A percentile compares a stretch with the other conserved stretches of the same genome.
Evolutionary conservation across 2,113 vertebrate genomes (phyloP).

Genomic region (Oreotrochilus melanogaster): DNA sequence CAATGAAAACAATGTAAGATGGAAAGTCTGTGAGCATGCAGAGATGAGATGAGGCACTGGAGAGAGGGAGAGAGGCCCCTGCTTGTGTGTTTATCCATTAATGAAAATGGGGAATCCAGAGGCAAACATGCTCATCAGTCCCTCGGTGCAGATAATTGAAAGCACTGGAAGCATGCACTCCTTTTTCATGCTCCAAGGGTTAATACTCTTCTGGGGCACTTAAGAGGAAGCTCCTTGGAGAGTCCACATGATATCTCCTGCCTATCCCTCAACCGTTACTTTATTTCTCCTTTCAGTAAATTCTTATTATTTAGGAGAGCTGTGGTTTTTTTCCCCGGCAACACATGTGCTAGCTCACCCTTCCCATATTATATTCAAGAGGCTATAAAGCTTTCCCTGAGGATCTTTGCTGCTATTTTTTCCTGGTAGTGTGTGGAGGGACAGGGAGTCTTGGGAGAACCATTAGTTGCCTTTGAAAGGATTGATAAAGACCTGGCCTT

Average conservation of each 20-base stretch:
- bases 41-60: not conserved
- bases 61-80: not conserved
- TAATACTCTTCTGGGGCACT: conserved; percentile 34
- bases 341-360: conserved; percentile 3
- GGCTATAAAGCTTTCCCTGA: conserved; percentile 1
- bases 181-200: conserved; percentile 7
- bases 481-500: conserved; percentile 37
- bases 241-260: not conserved
- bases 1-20: not conserved
- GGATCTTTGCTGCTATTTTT: conserved; percentile 38
- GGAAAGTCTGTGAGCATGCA: not conserved
- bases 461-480: conserved; percentile 48
- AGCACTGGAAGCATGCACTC: not conserved
- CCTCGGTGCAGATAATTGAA: conserved; percentile 12
- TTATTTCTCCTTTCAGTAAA: conserved; percentile 39
- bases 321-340: not conserved
- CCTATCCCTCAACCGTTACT: not conserved
- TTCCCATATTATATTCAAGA: not conserved
- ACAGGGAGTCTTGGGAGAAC: conserved; percentile 33
- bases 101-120: conserved; percentile 19
- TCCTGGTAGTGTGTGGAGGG: conserved; percentile 23
- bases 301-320: conserved; percentile 24
- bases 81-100: not conserved
- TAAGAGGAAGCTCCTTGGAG: not conserved
- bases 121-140: not conserved